Evolutionary conservation across 2,888 invertebrate species (phyloP), one percentile per base, ranked within the genome.

Genomic region (Odontocolon sp.): DNA sequence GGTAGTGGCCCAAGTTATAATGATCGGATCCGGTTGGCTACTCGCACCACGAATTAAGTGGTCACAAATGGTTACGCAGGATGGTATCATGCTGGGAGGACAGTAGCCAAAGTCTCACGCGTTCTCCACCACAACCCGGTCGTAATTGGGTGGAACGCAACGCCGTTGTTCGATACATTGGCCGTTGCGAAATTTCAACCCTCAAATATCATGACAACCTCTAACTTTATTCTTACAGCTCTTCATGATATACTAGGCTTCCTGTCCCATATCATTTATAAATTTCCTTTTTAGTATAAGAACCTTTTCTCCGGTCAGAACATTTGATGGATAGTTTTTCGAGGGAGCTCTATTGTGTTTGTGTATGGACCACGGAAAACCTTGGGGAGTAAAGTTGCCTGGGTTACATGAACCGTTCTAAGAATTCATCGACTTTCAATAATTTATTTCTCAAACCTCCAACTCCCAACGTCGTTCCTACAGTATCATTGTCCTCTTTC

Each of bases 91-190:
- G 71, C 76, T 77, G 67, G 26, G 71, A 77, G 76, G 57, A 56
- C 54, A 72, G 61, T 52, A 50, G 63, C 77, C 72, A 64, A 77
- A 52, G 84, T 84, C 82, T 85, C 80, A 81, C 80, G 79, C 81
- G 81, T 79, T 75, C 74, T 54, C 75, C 67, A 33, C 36, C 57
- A 31, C 11, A 77, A 77, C 69, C 59, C 73, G 79, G 45, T 69
- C 77, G 81, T 85, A 85, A 85, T 85, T 85, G 84, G 78, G 80
- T 82, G 84, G 83, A 85, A 85, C 85, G 81, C 78, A 73, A 78
- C 76, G 28, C 38, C 40, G 18, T 67, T 28, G 18, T 26, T 42
- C 11, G 33, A 47, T 70, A 36, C 75, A 64, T 56, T 8, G 8
- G 54, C 56, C 47, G 47, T 70, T 63, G 31, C 31, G 40, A 59